phyloP scores from a whole-genome alignment of 2,888 invertebrate genomes.

The Drosophila kanekoi region DNA sequence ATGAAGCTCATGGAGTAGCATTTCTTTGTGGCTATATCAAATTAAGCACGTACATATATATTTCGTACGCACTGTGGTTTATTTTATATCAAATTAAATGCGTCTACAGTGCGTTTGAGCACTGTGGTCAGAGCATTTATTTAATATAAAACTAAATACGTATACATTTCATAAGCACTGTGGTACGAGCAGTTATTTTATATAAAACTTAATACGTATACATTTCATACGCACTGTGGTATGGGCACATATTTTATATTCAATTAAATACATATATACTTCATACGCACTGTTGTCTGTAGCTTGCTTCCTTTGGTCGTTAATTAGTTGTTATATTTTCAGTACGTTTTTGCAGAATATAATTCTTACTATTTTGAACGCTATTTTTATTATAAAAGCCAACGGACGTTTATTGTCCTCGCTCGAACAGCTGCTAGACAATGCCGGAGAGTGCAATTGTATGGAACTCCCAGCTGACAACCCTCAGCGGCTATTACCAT shows the following conservation, averaged over 20 bases:
- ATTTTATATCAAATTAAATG: conserved; percentile 13
- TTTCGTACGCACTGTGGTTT: conserved; percentile 30
- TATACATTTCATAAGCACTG: conserved; percentile 26
- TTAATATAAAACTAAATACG: conserved; percentile 9
- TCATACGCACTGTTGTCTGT: conserved; percentile 9
- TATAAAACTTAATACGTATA: conserved; percentile 12
- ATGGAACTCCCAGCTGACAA: conserved; percentile 18
- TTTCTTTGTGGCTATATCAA: conserved; percentile 2
- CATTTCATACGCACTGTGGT: conserved; percentile 28
- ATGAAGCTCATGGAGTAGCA: not conserved
- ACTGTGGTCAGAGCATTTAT: not conserved
- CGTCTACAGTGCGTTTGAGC: conserved; percentile 12
- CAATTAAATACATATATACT: conserved; percentile 14
- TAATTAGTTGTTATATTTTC: too few species aligned
- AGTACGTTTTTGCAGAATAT: too few species aligned
- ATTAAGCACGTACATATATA: conserved; percentile 8
- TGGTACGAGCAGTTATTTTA: conserved; percentile 3
- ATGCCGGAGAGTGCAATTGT: conserved; percentile 70
- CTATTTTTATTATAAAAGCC: conserved; percentile 5
- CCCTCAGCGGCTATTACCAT: conserved; percentile 28
- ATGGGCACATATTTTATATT: not conserved
- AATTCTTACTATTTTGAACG: conserved; percentile 21
- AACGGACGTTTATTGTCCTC: conserved; percentile 54
- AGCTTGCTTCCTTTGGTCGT: too few species aligned
- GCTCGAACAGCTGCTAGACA: conserved; percentile 31